Conservation (phyloP, 2,888 invertebrate species). For the Meteorus colon region DNA sequence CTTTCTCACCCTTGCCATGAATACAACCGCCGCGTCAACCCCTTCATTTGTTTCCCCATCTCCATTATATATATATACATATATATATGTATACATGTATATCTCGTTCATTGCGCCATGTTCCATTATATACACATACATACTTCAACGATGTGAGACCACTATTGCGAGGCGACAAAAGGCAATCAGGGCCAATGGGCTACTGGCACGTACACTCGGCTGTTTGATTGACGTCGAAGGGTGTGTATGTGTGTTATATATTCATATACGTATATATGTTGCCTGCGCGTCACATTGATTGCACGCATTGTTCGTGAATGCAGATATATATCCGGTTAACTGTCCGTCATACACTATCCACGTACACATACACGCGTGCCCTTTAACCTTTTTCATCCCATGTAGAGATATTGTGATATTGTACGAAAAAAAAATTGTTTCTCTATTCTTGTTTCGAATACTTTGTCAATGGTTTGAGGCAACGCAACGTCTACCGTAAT, state of each 20-base stretch:
- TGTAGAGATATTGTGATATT: neutral
- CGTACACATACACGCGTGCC: constrained; percentile 25
- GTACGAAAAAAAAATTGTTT: constrained; percentile 6
- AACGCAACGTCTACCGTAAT: no score
- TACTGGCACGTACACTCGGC: constrained; percentile 63
- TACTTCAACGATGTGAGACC: constrained; percentile 39
- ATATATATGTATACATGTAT: constrained; percentile 3
- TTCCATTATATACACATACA: constrained; percentile 7
- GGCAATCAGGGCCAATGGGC: constrained; percentile 69
- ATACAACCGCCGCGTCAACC: constrained; percentile 10
- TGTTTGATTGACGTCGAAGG: constrained; percentile 69
- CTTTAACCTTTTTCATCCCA: constrained; percentile 20
- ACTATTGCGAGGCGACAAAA: constrained; percentile 62
- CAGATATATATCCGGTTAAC: constrained; percentile 58
- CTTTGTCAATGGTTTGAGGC: no score
- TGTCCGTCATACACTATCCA: neutral
- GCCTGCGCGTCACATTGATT: constrained; percentile 65
- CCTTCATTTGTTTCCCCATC: constrained; percentile 35
- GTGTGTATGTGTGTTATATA: constrained; percentile 40
- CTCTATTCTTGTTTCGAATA: neutral
- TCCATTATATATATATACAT: constrained; percentile 9
- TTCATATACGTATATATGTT: neutral
- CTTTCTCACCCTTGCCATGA: constrained; percentile 39
- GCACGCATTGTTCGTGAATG: constrained; percentile 68
- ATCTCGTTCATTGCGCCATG: constrained; percentile 5